A percentile compares a stretch with the other conserved stretches of the same genome.
Evolutionary conservation across 2,797 vertebrate species (phyloP).

Genomic region (Brachyalestes nurse): DNA sequence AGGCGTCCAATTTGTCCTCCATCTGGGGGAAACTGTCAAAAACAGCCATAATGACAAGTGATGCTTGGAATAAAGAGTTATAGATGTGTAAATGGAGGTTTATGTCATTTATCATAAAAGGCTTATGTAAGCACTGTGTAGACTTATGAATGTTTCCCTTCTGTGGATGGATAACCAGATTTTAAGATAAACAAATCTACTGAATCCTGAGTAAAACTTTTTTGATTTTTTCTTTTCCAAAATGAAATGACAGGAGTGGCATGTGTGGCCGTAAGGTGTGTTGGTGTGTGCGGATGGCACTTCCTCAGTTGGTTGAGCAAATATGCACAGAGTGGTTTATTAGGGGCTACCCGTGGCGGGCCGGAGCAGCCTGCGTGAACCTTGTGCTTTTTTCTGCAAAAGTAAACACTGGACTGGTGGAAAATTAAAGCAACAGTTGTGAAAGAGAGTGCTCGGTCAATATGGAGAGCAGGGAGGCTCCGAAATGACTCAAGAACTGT

Average conservation of each 20-base stretch:
- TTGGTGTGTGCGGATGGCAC: constrained; percentile 13
- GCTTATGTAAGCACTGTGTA: too few species aligned
- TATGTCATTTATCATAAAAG: too few species aligned
- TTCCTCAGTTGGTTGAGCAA: constrained; percentile 60
- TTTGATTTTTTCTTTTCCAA: too few species aligned
- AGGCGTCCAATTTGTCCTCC: too few species aligned
- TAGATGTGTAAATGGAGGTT: too few species aligned
- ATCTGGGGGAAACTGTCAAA: too few species aligned
- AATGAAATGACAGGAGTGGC: not conserved
- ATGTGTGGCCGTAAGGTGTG: constrained; percentile 29
- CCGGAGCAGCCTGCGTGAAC: constrained; percentile 30
- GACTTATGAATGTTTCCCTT: too few species aligned
- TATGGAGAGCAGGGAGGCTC: not conserved
- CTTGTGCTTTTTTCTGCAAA: constrained; percentile 46
- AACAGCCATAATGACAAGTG: too few species aligned
- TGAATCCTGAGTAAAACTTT: too few species aligned
- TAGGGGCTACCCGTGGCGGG: constrained; percentile 15
- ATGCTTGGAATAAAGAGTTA: too few species aligned
- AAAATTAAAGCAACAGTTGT: constrained; percentile 34
- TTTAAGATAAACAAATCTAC: too few species aligned
- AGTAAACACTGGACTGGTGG: constrained; percentile 46
- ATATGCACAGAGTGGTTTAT: constrained; percentile 55
- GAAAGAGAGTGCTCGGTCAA: constrained; percentile 32
- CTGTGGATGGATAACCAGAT: too few species aligned
- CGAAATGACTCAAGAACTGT: not conserved